Percentiles rank a stretch among this genome's conserved stretches.
Conservation (phyloP, 2,113 vertebrate species). For the Danionella cerebrum region DNA sequence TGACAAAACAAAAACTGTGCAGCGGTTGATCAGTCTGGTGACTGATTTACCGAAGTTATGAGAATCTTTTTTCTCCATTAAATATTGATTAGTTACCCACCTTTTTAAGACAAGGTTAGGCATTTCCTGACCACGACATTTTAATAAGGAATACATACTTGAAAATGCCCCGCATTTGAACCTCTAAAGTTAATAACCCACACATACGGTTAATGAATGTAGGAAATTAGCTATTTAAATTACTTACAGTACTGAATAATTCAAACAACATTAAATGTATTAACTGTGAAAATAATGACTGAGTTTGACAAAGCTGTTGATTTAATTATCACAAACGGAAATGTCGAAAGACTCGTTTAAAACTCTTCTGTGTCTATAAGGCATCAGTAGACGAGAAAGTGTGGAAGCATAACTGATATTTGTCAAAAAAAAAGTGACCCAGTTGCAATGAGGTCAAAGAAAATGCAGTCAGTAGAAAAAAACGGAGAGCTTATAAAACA, state of each 20-base stretch:
- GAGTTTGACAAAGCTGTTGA: neutral
- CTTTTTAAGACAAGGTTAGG: neutral
- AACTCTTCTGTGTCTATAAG: neutral
- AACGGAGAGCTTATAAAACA: neutral
- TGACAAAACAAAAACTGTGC: constrained; percentile 16
- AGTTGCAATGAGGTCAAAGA: constrained; percentile 2
- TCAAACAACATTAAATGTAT: no score
- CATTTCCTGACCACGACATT: no score
- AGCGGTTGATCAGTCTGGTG: neutral
- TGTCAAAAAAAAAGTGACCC: neutral
- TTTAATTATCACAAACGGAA: constrained; percentile 1
- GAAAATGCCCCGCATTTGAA: no score
- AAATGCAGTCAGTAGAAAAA: neutral
- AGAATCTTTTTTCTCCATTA: neutral
- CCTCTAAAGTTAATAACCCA: neutral
- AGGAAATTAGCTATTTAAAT: no score
- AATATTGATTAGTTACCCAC: neutral
- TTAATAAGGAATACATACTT: no score
- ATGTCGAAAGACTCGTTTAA: neutral
- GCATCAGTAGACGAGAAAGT: neutral
- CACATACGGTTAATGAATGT: neutral
- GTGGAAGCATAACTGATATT: neutral
- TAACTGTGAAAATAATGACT: neutral
- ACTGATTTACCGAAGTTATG: neutral
- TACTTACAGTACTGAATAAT: no score